Conservation (phyloP, 2,797 vertebrate species). For the Microhierax caerulescens region DNA sequence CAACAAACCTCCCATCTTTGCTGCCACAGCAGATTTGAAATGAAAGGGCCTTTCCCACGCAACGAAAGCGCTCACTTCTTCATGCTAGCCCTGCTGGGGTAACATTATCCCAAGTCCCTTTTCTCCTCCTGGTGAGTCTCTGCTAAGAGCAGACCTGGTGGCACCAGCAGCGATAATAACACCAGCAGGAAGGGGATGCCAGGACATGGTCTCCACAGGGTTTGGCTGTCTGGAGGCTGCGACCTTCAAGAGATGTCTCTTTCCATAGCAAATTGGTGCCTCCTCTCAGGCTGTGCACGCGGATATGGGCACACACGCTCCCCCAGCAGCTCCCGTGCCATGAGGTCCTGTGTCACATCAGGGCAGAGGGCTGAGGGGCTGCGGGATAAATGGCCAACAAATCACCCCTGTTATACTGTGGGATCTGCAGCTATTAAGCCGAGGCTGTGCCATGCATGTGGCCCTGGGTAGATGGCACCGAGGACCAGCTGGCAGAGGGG, state of each 20-base stretch:
- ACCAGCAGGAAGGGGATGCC: background rate
- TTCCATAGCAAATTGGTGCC: background rate
- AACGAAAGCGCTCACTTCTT: background rate
- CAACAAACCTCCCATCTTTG: background rate
- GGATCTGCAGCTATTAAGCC: fast-evolving
- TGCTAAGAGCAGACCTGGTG: background rate
- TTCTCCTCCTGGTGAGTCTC: background rate
- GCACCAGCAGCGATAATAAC: background rate
- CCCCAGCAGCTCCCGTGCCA: background rate
- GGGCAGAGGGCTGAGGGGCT: background rate
- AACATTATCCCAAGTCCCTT: background rate
- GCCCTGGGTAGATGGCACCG: background rate
- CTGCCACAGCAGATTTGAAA: background rate
- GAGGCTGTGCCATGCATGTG: fast-evolving
- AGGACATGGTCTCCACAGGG: background rate
- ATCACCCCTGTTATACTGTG: fast-evolving
- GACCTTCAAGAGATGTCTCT: background rate
- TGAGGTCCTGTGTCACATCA: background rate
- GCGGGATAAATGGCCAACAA: background rate
- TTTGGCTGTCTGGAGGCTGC: background rate
- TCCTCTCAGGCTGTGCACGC: background rate
- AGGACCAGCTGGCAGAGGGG: background rate
- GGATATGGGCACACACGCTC: fast-evolving
- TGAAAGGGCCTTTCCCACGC: background rate
- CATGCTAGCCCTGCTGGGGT: background rate